phyloP scores from a whole-genome alignment of 2,888 invertebrate genomes.

The Exocentrus adspersus region DNA sequence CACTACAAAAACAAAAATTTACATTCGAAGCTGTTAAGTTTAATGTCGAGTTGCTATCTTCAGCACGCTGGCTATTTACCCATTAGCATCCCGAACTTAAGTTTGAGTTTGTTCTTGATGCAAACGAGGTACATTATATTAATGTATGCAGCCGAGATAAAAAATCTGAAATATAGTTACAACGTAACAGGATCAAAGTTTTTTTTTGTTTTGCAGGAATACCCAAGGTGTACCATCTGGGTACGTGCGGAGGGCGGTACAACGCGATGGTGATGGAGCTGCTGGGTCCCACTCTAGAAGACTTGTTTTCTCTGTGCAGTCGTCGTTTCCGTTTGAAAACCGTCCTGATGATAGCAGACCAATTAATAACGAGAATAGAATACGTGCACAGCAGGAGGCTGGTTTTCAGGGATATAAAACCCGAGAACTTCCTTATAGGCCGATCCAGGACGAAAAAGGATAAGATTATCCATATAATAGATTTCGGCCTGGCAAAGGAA shows the following conservation, averaged over 20 bases:
- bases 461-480: constrained; percentile 99
- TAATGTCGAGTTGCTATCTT: neutral
- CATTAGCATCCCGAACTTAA: neutral
- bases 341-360: constrained; percentile 77
- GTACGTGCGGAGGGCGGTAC: constrained; percentile 76
- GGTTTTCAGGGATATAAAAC: constrained; percentile 99
- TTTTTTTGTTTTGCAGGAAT: constrained; percentile 66
- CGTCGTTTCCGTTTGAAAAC: constrained; percentile 77
- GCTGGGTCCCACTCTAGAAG: constrained; percentile 77
- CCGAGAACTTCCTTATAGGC: constrained; percentile 99
- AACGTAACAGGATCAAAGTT: too few relatives aligned
- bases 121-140: neutral
- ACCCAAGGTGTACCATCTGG: constrained; percentile 79
- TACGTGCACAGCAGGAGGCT: constrained; percentile 99
- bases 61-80: neutral
- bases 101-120: neutral
- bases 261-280: constrained; percentile 81
- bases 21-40: neutral
- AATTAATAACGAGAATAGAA: constrained; percentile 93
- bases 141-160: neutral
- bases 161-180: too few relatives aligned
- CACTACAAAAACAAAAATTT: neutral
- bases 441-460: constrained; percentile 97
- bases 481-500: constrained; percentile 99
- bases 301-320: constrained; percentile 77